Percentiles rank a stretch among this genome's conserved stretches.
phyloP scores from a whole-genome alignment of 2,797 vertebrate species.

The Micromesistius poutassou region DNA sequence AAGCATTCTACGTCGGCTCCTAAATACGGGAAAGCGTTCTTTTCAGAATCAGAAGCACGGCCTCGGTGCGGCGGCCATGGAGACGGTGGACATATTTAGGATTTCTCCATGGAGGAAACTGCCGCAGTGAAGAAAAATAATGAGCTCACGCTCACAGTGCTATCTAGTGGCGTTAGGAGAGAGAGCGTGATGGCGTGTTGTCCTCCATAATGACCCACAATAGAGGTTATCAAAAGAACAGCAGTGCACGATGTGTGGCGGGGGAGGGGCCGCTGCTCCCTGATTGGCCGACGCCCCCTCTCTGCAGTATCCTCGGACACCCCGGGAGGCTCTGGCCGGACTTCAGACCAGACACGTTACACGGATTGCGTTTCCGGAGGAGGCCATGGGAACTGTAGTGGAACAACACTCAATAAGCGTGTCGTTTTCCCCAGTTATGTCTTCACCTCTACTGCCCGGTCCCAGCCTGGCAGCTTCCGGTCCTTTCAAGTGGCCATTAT shows the following conservation, averaged over 20 bases:
- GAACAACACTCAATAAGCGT: neutral
- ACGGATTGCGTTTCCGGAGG: neutral
- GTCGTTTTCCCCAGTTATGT: neutral
- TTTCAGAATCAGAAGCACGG: slow-evolving; percentile 15
- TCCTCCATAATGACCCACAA: slow-evolving; percentile 67
- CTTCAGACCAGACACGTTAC: neutral
- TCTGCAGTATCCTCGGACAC: slow-evolving; percentile 35
- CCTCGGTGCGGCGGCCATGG: slow-evolving; percentile 5
- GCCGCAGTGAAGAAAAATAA: slow-evolving; percentile 25
- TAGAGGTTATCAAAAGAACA: slow-evolving; percentile 55
- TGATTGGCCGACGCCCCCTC: slow-evolving; percentile 40
- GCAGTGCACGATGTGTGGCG: slow-evolving; percentile 47
- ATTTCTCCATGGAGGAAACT: neutral
- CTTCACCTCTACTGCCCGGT: neutral
- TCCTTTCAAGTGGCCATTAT: neutral
- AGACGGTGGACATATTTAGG: neutral
- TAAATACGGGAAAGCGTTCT: slow-evolving; percentile 30
- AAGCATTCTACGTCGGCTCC: slow-evolving; percentile 70
- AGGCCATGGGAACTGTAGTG: neutral
- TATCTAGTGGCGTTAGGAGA: slow-evolving; percentile 63
- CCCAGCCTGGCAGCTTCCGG: neutral
- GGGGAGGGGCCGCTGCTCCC: slow-evolving; percentile 50
- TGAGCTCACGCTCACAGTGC: slow-evolving; percentile 59
- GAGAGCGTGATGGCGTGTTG: slow-evolving; percentile 46
- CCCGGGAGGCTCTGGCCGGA: neutral